A percentile compares a stretch with the other conserved stretches of the same genome.
phyloP scores from a whole-genome alignment of 1,140 invertebrate species.

The Eumaeus atala region DNA sequence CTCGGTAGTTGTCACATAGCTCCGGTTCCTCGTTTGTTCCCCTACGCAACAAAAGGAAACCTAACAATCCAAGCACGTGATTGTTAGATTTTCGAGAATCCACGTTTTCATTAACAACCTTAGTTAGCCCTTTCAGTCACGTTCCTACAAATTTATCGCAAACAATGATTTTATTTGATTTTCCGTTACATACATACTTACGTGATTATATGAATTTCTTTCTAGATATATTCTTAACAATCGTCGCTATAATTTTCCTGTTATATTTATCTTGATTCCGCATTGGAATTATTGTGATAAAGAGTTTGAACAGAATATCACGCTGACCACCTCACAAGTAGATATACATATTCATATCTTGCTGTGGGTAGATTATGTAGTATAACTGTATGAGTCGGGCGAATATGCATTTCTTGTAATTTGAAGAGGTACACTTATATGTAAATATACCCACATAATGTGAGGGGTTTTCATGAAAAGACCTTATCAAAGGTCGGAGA shows the following conservation, averaged over 20 bases:
- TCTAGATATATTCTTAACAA: conserved; percentile 1
- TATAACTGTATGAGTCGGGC: too few species aligned
- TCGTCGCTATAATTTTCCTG: conserved; percentile 1
- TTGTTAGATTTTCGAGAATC: too few species aligned
- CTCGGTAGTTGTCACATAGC: too few species aligned
- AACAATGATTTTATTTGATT: not conserved
- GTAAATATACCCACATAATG: too few species aligned
- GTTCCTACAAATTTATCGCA: not conserved
- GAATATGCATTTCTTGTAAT: not conserved
- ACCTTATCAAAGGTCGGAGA: not conserved
- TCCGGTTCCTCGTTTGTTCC: too few species aligned
- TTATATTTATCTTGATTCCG: not conserved
- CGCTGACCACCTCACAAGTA: too few species aligned
- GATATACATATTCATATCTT: too few species aligned
- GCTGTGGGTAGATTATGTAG: too few species aligned
- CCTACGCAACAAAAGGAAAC: too few species aligned
- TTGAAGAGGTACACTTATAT: not conserved
- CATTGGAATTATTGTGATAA: too few species aligned
- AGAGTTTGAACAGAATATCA: too few species aligned
- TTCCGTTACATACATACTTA: not conserved
- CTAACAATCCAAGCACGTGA: too few species aligned
- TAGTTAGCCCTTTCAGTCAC: not conserved
- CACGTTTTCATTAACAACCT: not conserved
- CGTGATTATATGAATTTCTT: not conserved
- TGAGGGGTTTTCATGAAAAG: not conserved